Percentiles rank a stretch among this genome's conserved stretches.
phyloP scores from a whole-genome alignment of 2,113 vertebrate species.

The Chaetura pelagica region DNA sequence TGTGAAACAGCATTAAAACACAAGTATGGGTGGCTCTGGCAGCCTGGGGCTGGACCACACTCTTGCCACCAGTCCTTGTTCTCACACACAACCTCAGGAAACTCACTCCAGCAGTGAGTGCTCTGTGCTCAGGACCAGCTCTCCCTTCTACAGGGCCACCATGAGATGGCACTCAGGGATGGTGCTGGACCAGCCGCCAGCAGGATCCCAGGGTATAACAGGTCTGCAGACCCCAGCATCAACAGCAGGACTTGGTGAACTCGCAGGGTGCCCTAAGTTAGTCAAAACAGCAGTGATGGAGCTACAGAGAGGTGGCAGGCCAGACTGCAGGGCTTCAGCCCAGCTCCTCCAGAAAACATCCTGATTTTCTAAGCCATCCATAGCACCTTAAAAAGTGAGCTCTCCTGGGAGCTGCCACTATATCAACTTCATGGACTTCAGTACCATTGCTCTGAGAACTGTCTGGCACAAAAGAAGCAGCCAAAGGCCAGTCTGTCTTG shows the following conservation, averaged over 20 bases:
- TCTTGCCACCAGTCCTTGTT: neutral
- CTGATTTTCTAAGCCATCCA: neutral
- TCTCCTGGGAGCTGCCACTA: neutral
- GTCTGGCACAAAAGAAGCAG: neutral
- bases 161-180: neutral
- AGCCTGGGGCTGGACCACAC: neutral
- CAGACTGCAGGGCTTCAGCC: neutral
- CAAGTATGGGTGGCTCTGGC: neutral
- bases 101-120: neutral
- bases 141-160: neutral
- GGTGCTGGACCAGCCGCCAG: neutral
- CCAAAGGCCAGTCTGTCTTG: neutral
- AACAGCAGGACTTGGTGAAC: neutral
- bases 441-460: neutral
- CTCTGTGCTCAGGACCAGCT: neutral
- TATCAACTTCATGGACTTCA: neutral
- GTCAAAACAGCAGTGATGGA: neutral
- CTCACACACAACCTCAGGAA: neutral
- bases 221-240: neutral
- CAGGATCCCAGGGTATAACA: neutral
- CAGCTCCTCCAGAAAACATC: neutral
- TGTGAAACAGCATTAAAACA: neutral
- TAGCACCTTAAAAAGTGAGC: neutral
- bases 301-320: neutral
- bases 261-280: neutral